phyloP scores from a whole-genome alignment of 1,140 invertebrate species.

The Drosophila santomea region DNA sequence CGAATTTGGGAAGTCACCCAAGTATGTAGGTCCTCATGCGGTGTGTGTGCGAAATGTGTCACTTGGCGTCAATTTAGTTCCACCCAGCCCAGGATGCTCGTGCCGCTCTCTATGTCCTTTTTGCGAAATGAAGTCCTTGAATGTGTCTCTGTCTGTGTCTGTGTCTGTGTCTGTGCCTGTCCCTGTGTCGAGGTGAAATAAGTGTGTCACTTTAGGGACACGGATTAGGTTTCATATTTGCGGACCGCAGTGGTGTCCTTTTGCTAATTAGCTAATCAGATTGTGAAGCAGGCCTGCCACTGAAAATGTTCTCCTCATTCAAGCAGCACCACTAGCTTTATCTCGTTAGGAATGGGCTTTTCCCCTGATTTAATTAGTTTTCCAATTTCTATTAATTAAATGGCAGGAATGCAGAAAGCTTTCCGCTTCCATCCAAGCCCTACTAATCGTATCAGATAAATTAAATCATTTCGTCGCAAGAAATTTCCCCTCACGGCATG shows the following conservation, averaged over 20 bases:
- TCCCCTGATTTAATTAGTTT: neutral
- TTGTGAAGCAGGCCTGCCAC: conserved; percentile 20
- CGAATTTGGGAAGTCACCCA: conserved; percentile 36
- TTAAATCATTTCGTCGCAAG: conserved; percentile 10
- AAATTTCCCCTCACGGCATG: neutral
- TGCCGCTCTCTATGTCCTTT: conserved; percentile 28
- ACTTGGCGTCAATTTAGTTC: conserved; percentile 40
- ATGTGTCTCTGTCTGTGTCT: neutral
- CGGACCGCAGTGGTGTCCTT: conserved; percentile 2
- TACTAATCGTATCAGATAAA: conserved; percentile 26
- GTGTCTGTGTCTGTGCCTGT: neutral
- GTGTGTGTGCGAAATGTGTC: conserved; percentile 45
- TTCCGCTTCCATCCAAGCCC: neutral
- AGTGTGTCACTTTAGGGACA: conserved; percentile 55
- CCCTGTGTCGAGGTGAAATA: conserved; percentile 20
- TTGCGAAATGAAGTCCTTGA: conserved; percentile 50
- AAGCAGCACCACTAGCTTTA: neutral
- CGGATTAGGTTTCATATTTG: conserved; percentile 55
- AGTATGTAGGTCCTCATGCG: neutral
- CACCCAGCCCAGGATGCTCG: neutral
- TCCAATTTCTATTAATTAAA: neutral
- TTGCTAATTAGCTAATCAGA: conserved; percentile 68
- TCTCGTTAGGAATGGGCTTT: conserved; percentile 3
- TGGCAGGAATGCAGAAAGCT: neutral
- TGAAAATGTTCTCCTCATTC: neutral